These are phyloP conservation scores for Agrypnus murinus DNA, from an alignment of 2,888 invertebrate species.

Conservation along the genomic window DNA sequence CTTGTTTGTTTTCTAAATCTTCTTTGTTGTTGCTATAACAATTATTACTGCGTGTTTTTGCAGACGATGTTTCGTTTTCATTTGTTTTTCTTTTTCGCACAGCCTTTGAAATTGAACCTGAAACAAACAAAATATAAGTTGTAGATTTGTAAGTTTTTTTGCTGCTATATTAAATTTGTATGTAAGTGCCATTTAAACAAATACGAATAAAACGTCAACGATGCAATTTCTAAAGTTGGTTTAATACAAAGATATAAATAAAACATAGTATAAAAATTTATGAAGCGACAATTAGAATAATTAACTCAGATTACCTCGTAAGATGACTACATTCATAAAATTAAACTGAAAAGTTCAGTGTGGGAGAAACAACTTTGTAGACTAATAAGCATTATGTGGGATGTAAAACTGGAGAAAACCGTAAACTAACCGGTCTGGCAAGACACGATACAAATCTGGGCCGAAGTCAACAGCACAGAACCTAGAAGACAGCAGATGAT, in stretches of 20 bases:
- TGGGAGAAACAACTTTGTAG: slow-evolving; percentile 34
- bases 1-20: slow-evolving; percentile 67
- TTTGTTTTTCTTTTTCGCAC: slow-evolving; percentile 66
- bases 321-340: slow-evolving; percentile 14
- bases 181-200: too few relatives aligned
- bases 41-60: slow-evolving; percentile 57
- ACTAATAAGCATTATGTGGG: slow-evolving; percentile 42
- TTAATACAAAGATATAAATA: not conserved
- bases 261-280: not conserved
- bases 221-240: too few relatives aligned
- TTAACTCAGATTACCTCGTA: too few relatives aligned
- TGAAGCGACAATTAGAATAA: not conserved
- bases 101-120: slow-evolving; percentile 59
- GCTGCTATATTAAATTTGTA: too few relatives aligned
- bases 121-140: slow-evolving; percentile 52
- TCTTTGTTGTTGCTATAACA: slow-evolving; percentile 64
- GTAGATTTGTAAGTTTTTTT: too few relatives aligned
- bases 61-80: slow-evolving; percentile 63
- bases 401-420: slow-evolving; percentile 50
- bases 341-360: slow-evolving; percentile 28
- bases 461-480: slow-evolving; percentile 60
- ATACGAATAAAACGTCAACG: too few relatives aligned
- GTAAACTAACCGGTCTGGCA: slow-evolving; percentile 52
- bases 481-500: slow-evolving; percentile 56
- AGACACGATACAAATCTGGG: slow-evolving; percentile 57